phyloP scores from a whole-genome alignment of 2,113 vertebrate genomes.

The Chiloscyllium plagiosum region DNA sequence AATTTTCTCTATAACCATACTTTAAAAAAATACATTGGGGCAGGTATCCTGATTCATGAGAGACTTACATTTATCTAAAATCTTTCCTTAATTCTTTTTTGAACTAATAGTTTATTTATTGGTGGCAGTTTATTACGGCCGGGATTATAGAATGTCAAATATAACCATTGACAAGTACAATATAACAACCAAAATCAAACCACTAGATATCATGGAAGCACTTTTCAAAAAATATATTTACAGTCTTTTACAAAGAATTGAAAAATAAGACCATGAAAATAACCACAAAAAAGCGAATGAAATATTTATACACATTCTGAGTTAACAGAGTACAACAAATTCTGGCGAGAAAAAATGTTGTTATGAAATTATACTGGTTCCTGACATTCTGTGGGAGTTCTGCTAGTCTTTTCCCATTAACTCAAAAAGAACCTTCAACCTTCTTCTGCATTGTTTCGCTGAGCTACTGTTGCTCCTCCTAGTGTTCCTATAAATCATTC shows the following conservation, averaged over 20 bases:
- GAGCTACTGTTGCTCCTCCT: not conserved
- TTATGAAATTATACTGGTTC: slow-evolving; percentile 67
- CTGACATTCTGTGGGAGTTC: not conserved
- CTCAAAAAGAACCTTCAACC: not conserved
- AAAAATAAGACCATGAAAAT: slow-evolving; percentile 77
- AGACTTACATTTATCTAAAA: not conserved
- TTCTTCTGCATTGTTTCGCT: not conserved
- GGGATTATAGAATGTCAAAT: not conserved
- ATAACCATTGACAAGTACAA: not conserved
- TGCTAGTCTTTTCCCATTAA: not conserved
- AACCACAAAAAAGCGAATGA: slow-evolving; percentile 83
- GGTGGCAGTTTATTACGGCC: not conserved
- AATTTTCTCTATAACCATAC: not conserved
- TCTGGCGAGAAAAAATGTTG: slow-evolving; percentile 55
- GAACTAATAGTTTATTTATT: slow-evolving; percentile 2
- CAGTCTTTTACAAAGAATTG: slow-evolving; percentile 99
- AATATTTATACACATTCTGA: slow-evolving; percentile 79
- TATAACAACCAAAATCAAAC: not conserved
- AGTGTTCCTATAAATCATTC: not conserved
- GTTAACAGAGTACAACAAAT: slow-evolving; percentile 68
- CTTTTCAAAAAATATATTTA: slow-evolving; percentile 99
- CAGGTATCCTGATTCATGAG: not conserved
- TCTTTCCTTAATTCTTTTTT: not conserved
- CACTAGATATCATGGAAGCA: not conserved
- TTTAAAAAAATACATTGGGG: not conserved